Evolutionary conservation across 2,113 vertebrate species (phyloP).

Genomic region (Myrmecobius fasciatus): DNA sequence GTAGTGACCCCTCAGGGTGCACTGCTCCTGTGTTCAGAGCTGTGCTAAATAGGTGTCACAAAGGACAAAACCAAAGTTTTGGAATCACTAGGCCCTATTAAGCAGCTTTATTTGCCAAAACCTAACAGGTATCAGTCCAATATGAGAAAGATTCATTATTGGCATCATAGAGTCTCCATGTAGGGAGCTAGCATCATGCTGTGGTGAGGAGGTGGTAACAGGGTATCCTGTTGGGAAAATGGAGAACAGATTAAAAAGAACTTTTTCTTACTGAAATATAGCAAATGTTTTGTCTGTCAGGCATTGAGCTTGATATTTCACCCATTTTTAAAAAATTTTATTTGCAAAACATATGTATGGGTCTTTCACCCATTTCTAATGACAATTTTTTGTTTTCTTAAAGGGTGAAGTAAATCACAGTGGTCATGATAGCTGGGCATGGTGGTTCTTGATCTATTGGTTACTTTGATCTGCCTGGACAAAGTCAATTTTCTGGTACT

Average conservation of each 20-base stretch:
- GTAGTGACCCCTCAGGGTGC: background rate
- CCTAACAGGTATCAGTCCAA: background rate
- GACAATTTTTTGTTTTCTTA: background rate
- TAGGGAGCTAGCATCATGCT: background rate
- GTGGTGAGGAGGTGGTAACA: background rate
- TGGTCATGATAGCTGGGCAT: background rate
- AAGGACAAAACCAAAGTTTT: background rate
- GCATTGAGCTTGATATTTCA: background rate
- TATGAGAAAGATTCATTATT: background rate
- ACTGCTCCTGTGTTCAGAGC: background rate
- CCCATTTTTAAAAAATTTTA: too few species aligned
- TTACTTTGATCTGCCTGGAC: background rate
- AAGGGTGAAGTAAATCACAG: background rate
- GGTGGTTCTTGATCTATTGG: background rate
- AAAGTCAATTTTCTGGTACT: background rate
- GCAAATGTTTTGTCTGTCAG: background rate
- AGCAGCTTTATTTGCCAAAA: background rate
- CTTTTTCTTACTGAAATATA: background rate
- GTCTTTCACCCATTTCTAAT: background rate
- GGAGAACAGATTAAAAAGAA: background rate
- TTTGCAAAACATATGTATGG: too few species aligned
- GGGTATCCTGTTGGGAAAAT: background rate
- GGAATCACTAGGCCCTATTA: background rate
- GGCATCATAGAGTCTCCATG: background rate
- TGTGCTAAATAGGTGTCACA: background rate